Conservation (phyloP, 2,888 invertebrate genomes). For the Monoplex corrugatus region DNA sequence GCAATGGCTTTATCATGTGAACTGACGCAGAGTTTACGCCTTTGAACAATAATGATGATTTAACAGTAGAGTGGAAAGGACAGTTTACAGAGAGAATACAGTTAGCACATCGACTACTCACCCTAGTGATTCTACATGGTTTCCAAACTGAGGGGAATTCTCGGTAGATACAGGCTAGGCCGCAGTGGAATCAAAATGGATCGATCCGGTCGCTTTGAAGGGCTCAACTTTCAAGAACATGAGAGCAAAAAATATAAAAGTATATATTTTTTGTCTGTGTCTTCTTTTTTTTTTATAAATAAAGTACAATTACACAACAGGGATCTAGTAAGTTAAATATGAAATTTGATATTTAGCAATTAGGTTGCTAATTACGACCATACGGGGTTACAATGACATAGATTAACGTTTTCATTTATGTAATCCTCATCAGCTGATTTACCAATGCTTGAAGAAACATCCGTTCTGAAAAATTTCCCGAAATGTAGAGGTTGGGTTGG, state of each 20-base stretch:
- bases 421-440: no score
- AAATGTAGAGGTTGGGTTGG: not conserved
- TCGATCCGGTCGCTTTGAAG: conserved; percentile 1
- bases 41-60: not conserved
- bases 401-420: no score
- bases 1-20: not conserved
- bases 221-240: not conserved
- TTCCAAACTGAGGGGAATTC: conserved; percentile 14
- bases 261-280: not conserved
- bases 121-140: conserved; percentile 27
- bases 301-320: no score
- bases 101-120: conserved; percentile 17
- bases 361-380: no score
- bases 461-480: not conserved
- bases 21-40: not conserved
- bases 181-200: not conserved
- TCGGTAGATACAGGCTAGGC: not conserved
- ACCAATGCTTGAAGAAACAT: conserved; percentile 8
- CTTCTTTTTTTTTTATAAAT: not conserved
- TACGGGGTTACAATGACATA: no score
- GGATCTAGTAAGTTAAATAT: no score
- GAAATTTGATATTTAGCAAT: no score
- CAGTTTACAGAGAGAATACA: conserved; percentile 11
- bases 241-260: not conserved
- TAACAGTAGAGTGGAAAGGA: not conserved